phyloP scores from a whole-genome alignment of 2,797 vertebrate species.

The Australoheros facetus region DNA sequence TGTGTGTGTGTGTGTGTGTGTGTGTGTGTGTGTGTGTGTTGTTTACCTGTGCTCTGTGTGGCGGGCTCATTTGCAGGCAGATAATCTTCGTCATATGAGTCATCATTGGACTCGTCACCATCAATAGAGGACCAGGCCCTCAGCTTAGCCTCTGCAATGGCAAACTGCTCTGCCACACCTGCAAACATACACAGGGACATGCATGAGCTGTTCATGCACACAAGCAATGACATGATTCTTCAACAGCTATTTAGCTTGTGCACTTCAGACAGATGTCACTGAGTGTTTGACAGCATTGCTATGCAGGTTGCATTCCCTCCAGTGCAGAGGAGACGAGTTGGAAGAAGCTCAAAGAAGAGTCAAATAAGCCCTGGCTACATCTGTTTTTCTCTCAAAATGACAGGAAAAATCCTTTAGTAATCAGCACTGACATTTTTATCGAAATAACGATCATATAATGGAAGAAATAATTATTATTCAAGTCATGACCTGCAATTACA shows the following conservation, averaged over 20 bases:
- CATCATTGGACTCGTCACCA: constrained; percentile 94
- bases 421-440: background rate
- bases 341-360: background rate
- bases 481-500: background rate
- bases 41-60: constrained; percentile 83
- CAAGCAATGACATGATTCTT: constrained; percentile 20
- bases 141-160: constrained; percentile 96
- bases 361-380: background rate
- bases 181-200: constrained; percentile 37
- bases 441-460: background rate
- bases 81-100: constrained; percentile 96
- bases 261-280: constrained; percentile 22
- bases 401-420: background rate
- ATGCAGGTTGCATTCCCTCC: constrained; percentile 13
- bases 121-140: constrained; percentile 97
- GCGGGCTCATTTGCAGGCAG: constrained; percentile 83
- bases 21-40: constrained; percentile 27
- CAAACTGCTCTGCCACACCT: constrained; percentile 97
- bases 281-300: constrained; percentile 16
- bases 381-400: background rate
- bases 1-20: constrained; percentile 24
- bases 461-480: constrained; percentile 2
- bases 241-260: background rate
- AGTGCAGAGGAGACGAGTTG: background rate
- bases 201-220: constrained; percentile 9